phyloP scores from a whole-genome alignment of 2,113 vertebrate genomes.

The Phalacrocorax aristotelis region DNA sequence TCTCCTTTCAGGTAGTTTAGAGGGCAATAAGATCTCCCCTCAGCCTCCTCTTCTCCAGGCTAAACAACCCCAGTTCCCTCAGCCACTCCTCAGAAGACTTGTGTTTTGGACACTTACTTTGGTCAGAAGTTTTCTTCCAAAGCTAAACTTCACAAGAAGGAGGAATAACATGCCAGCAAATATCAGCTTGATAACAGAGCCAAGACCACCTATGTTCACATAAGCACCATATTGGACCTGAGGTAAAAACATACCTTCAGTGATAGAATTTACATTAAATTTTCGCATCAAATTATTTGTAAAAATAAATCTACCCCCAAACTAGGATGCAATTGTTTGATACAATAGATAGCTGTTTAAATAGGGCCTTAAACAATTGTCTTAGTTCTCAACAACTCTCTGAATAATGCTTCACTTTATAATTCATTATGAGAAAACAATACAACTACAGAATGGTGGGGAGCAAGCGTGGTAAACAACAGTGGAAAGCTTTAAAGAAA shows the following conservation, averaged over 20 bases:
- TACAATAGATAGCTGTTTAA: not conserved
- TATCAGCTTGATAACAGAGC: constrained; percentile 84
- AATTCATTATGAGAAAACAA: not conserved
- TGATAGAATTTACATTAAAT: not conserved
- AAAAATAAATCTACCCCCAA: not conserved
- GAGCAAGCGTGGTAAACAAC: not conserved
- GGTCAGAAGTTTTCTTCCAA: constrained; percentile 88
- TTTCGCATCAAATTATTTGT: not conserved
- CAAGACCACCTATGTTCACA: constrained; percentile 80
- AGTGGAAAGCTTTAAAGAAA: not conserved
- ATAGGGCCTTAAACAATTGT: not conserved
- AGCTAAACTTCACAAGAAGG: constrained; percentile 87
- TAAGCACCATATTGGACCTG: constrained; percentile 93
- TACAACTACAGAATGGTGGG: not conserved
- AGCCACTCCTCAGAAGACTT: not conserved
- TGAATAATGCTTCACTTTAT: not conserved
- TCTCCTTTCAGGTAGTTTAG: too few species aligned
- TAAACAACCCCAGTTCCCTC: too few species aligned
- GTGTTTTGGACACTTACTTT: constrained; percentile 79
- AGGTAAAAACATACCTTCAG: not conserved
- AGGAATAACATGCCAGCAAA: constrained; percentile 89
- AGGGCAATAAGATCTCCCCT: too few species aligned
- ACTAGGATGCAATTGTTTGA: not conserved
- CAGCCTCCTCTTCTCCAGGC: too few species aligned
- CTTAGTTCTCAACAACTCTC: not conserved